Conservation (phyloP, 2,797 vertebrate genomes). For the Eidolon dupreanum region DNA sequence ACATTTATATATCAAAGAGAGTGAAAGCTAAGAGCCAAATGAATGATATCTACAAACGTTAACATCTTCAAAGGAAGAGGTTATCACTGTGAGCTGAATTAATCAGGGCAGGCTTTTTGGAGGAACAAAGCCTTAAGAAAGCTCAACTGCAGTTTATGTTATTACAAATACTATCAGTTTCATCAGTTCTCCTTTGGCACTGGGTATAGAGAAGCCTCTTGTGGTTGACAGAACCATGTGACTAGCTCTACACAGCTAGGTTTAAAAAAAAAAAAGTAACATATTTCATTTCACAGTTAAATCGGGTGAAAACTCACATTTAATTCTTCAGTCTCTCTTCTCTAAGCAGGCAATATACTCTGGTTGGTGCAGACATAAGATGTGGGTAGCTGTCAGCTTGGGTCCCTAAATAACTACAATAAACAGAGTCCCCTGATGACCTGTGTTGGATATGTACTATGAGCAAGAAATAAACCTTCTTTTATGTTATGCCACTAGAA, state of each 20-base stretch:
- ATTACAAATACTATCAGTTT: not conserved
- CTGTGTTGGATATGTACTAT: not conserved
- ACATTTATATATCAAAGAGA: constrained; percentile 57
- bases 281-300: not conserved
- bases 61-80: constrained; percentile 47
- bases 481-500: not conserved
- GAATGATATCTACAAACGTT: not conserved
- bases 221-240: not conserved
- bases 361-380: not conserved
- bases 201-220: not conserved
- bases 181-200: not conserved
- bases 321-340: not conserved
- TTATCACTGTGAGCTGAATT: not conserved
- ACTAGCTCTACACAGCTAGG: not conserved
- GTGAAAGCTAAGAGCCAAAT: constrained; percentile 34
- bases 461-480: not conserved
- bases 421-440: not conserved
- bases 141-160: not conserved
- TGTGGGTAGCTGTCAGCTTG: not conserved
- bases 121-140: constrained; percentile 36
- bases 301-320: not conserved
- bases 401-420: not conserved
- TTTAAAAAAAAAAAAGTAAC: not conserved
- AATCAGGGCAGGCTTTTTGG: not conserved
- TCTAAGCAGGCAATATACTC: not conserved